These are phyloP conservation scores for Drosophila cracens DNA, from an alignment of 2,888 invertebrate genomes.

Conservation along the genomic window DNA sequence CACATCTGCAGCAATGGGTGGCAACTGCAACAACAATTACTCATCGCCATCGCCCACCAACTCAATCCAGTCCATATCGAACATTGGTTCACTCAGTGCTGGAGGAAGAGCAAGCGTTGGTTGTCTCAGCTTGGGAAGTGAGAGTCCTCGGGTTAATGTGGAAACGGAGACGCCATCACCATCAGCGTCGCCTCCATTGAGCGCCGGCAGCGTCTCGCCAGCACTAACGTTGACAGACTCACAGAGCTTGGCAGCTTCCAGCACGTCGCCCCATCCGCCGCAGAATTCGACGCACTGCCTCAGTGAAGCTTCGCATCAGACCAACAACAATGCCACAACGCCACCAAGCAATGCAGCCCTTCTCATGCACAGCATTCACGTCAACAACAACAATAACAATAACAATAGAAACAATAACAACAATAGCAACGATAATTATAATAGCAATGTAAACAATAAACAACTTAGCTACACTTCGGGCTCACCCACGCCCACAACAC, in stretches of 20 bases:
- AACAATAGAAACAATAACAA: slow-evolving; percentile 11
- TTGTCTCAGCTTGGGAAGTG: slow-evolving; percentile 82
- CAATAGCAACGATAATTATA: slow-evolving; percentile 19
- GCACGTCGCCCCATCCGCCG: slow-evolving; percentile 56
- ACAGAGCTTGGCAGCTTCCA: slow-evolving; percentile 61
- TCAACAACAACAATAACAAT: slow-evolving; percentile 48
- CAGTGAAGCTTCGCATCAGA: slow-evolving; percentile 48
- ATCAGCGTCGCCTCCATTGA: slow-evolving; percentile 82
- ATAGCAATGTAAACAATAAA: slow-evolving; percentile 42
- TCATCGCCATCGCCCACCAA: slow-evolving; percentile 84
- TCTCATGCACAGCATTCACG: slow-evolving; percentile 53
- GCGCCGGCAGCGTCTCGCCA: slow-evolving; percentile 75
- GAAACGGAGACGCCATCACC: slow-evolving; percentile 83
- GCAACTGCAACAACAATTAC: slow-evolving; percentile 68
- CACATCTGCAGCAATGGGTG: slow-evolving; percentile 46
- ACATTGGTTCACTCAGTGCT: slow-evolving; percentile 77
- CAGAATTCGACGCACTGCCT: slow-evolving; percentile 56
- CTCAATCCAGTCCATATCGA: slow-evolving; percentile 84
- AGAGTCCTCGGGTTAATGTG: slow-evolving; percentile 84
- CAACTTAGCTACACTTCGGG: slow-evolving; percentile 65
- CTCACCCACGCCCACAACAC: slow-evolving; percentile 68
- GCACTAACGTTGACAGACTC: slow-evolving; percentile 74
- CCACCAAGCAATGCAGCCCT: slow-evolving; percentile 54
- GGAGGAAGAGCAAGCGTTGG: slow-evolving; percentile 40
- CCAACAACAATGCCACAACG: slow-evolving; percentile 46